These are phyloP conservation scores for Aphidoletes aphidimyza DNA, from an alignment of 2,888 invertebrate genomes.

Conservation along the genomic window DNA sequence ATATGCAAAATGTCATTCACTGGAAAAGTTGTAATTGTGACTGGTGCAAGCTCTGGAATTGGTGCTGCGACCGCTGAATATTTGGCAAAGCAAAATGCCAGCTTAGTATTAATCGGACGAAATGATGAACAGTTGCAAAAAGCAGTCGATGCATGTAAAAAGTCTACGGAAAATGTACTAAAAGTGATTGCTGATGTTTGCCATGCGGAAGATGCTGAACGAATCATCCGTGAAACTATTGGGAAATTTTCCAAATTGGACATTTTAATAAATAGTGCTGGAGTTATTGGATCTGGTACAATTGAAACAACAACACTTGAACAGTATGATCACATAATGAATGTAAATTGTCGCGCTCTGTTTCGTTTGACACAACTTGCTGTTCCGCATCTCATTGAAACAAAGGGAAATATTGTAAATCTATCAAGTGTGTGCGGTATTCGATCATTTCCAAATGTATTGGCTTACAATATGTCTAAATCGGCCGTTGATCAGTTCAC, in stretches of 20 bases:
- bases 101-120: slow-evolving; percentile 71
- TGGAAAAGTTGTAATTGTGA: slow-evolving; percentile 69
- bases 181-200: slow-evolving; percentile 74
- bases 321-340: slow-evolving; percentile 88
- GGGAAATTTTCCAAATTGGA: slow-evolving; percentile 74
- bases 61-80: slow-evolving; percentile 74
- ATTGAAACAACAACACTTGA: slow-evolving; percentile 85
- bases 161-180: slow-evolving; percentile 71
- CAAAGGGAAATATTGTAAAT: slow-evolving; percentile 89
- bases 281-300: slow-evolving; percentile 80
- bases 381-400: slow-evolving; percentile 81
- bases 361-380: slow-evolving; percentile 85
- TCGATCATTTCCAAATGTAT: slow-evolving; percentile 86
- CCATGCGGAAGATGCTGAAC: slow-evolving; percentile 73
- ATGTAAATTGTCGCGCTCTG: slow-evolving; percentile 82
- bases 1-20: slow-evolving; percentile 67
- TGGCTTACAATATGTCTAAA: slow-evolving; percentile 93
- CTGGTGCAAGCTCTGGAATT: slow-evolving; percentile 76
- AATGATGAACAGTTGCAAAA: slow-evolving; percentile 62
- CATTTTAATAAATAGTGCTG: slow-evolving; percentile 84
- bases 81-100: slow-evolving; percentile 72
- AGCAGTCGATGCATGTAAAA: background rate
- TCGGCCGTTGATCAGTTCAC: slow-evolving; percentile 95
- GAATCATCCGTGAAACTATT: slow-evolving; percentile 73
- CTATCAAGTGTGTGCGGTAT: slow-evolving; percentile 92